Percentiles rank a stretch among this genome's conserved stretches.
These are phyloP conservation scores for Melanocharis versteri DNA, from an alignment of 2,113 vertebrate species.

Conservation along the genomic window DNA sequence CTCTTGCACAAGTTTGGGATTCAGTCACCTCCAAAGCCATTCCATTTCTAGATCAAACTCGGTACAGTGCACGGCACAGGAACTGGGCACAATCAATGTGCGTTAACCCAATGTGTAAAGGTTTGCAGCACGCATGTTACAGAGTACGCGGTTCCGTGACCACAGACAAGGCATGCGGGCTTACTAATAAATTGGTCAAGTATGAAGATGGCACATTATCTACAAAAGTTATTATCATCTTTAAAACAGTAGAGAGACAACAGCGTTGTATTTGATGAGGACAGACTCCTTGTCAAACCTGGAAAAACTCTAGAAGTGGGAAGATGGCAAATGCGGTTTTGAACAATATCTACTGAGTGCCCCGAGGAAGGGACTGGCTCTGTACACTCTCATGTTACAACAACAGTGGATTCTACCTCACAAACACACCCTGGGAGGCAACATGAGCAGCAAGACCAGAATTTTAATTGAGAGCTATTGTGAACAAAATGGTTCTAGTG, in stretches of 20 bases:
- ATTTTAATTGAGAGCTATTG: neutral
- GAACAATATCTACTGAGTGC: fast-evolving
- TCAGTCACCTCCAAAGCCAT: neutral
- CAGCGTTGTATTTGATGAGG: neutral
- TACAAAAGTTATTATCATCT: neutral
- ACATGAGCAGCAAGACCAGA: neutral
- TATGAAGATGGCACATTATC: neutral
- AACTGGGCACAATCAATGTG: neutral
- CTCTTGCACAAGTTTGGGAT: neutral
- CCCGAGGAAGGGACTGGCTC: neutral
- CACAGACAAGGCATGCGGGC: neutral
- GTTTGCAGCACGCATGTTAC: neutral
- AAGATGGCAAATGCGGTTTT: neutral
- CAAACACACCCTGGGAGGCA: neutral
- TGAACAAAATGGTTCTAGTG: neutral
- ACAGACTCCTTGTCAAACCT: neutral
- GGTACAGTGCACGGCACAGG: neutral
- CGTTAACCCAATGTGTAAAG: neutral
- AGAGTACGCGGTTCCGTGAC: neutral
- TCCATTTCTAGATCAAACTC: neutral
- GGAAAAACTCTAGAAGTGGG: neutral
- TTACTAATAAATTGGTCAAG: neutral
- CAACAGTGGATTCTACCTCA: neutral
- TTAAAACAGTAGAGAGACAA: neutral
- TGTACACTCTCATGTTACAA: neutral